These are phyloP conservation scores for Corvus cornix DNA, from an alignment of 2,113 vertebrate genomes.

Conservation along the genomic window DNA sequence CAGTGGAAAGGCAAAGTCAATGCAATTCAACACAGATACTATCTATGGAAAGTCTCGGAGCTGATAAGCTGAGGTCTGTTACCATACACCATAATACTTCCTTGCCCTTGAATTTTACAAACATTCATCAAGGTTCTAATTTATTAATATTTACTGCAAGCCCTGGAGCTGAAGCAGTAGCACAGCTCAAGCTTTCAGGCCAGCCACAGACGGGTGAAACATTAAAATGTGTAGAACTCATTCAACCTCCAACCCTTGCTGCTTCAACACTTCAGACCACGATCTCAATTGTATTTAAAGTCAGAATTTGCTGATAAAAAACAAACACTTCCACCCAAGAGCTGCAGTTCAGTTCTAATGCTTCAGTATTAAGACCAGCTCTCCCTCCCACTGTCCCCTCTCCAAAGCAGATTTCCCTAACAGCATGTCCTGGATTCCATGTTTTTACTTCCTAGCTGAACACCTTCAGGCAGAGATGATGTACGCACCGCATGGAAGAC, in stretches of 20 bases:
- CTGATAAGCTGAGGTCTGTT: background rate
- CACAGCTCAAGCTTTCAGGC: background rate
- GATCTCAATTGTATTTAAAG: background rate
- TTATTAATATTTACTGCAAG: background rate
- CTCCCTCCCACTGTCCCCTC: background rate
- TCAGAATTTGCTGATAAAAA: background rate
- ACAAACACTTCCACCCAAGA: background rate
- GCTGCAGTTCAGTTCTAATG: background rate
- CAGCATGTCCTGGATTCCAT: background rate
- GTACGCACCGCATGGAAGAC: constrained; percentile 85
- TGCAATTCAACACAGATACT: background rate
- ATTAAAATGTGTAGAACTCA: background rate
- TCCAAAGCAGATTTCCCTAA: background rate
- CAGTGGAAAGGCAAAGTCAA: background rate
- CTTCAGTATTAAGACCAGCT: background rate
- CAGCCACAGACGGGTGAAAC: background rate
- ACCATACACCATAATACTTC: background rate
- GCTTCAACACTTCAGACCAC: background rate
- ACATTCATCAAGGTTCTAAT: background rate
- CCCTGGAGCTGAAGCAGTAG: background rate
- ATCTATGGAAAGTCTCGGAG: background rate
- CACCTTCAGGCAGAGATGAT: background rate
- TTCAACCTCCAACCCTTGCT: background rate
- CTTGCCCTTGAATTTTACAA: background rate
- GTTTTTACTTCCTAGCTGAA: background rate